A percentile compares a stretch with the other conserved stretches of the same genome.
Evolutionary conservation across 2,797 vertebrate species (phyloP).

Genomic region (Notolabrus celidotus): DNA sequence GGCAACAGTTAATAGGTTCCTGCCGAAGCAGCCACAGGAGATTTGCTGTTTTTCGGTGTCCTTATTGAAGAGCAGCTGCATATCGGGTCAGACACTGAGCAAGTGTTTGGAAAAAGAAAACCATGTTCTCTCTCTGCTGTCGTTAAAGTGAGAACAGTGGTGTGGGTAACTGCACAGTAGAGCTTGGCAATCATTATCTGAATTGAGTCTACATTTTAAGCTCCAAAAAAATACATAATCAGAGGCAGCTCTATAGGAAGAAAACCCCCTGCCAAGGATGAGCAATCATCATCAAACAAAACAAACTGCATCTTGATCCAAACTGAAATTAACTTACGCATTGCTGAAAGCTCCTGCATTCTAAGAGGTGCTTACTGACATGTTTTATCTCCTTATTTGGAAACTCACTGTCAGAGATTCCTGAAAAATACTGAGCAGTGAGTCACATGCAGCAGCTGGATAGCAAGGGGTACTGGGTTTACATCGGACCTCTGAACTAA

Average conservation of each 20-base stretch:
- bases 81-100: conserved; percentile 14
- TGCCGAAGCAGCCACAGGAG: conserved; percentile 18
- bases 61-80: conserved; percentile 9
- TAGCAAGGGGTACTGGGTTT: conserved; percentile 6
- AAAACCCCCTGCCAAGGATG: background rate
- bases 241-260: background rate
- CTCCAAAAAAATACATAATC: background rate
- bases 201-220: background rate
- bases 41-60: conserved; percentile 4
- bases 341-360: background rate
- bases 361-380: background rate
- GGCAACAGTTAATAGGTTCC: conserved; percentile 38
- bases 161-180: background rate
- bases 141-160: background rate
- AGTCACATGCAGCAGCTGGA: background rate
- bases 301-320: background rate
- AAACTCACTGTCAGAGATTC: background rate
- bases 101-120: background rate
- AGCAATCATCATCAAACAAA: background rate
- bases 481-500: conserved; percentile 10
- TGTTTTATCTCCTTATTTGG: background rate
- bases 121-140: background rate
- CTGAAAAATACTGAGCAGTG: background rate
- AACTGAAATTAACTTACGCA: background rate
- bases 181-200: background rate